Conservation (phyloP, 2,113 vertebrate species). For the Rhadina sibilatrix region DNA sequence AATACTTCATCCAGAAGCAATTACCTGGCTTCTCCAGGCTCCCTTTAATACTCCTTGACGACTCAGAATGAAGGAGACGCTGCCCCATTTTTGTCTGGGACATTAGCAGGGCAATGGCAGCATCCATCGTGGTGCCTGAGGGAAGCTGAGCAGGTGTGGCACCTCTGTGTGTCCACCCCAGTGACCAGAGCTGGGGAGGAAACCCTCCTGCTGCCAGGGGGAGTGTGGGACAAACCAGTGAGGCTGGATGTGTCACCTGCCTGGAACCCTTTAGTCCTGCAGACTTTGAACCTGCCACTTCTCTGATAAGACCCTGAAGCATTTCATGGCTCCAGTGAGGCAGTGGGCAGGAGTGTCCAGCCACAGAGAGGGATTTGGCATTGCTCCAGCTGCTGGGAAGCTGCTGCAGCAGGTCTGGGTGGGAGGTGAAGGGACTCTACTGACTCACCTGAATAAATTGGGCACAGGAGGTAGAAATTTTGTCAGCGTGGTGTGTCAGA, state of each 20-base stretch:
- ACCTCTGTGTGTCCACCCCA: accelerated
- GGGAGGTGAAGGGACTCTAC: not conserved
- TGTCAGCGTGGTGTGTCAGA: not conserved
- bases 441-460: not conserved
- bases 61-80: not conserved
- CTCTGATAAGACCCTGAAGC: not conserved
- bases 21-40: constrained; percentile 17
- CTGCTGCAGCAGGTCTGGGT: not conserved
- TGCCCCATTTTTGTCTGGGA: not conserved
- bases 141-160: not conserved
- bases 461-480: not conserved
- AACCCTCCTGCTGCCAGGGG: not conserved
- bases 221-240: not conserved
- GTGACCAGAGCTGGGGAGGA: not conserved
- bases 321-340: not conserved
- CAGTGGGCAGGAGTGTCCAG: not conserved
- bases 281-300: not conserved
- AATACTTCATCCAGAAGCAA: constrained; percentile 18
- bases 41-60: not conserved
- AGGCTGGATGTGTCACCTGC: not conserved
- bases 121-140: accelerated
- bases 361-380: accelerated
- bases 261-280: not conserved
- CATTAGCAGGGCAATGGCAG: not conserved
- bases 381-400: not conserved